Evolutionary conservation across 1,140 invertebrate species (phyloP), one percentile per base, ranked within the genome.

Genomic region (Ceratina japonica): DNA sequence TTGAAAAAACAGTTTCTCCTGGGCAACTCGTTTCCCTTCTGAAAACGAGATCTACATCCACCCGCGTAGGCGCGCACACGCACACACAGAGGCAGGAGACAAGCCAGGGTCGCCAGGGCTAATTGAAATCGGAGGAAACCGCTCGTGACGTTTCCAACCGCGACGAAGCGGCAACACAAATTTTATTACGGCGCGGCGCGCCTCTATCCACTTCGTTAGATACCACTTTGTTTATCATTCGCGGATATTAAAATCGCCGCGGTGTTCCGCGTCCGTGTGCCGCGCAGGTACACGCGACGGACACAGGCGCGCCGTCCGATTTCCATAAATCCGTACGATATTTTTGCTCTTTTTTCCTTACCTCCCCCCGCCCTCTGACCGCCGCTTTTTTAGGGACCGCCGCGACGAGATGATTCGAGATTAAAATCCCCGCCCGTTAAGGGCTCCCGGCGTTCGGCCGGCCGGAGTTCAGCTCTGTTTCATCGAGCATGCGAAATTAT

Each of bases 171-270:
- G 81, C 76, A 86, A 87, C 79, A 62, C 83, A 88, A 89, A 87
- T 89, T 87, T 89, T 88, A 89, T 89, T 89, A 88, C 87, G 64
- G 70, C 76, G 72, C 79, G 76, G 70, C 76, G 72, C 79, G 76
- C 83, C 80, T 86, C 80, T 85, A 86, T 88, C 88, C 88, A 89
- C 88, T 89, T 88, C 87, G 88, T 89, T 89, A 88, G 85, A 86
- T 88, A 82, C 85, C 88, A 89, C 86, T 89, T 89, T 89, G 87
- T 88, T 89, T 89, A 89, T 88, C 87, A 88, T 88, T 89, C 85
- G 81, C 83, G 83, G 84, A 89, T 89, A 89, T 89, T 88, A 89
- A 89, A 89, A 88, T 86, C 56, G 79, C 44, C 80, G 18, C 44
- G 22, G 56, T 80, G 78, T 81, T 63, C 58, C 77, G 64, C 64